Evolutionary conservation across 2,797 vertebrate genomes (phyloP).

Genomic region (Pangasius sanitwongsei): DNA sequence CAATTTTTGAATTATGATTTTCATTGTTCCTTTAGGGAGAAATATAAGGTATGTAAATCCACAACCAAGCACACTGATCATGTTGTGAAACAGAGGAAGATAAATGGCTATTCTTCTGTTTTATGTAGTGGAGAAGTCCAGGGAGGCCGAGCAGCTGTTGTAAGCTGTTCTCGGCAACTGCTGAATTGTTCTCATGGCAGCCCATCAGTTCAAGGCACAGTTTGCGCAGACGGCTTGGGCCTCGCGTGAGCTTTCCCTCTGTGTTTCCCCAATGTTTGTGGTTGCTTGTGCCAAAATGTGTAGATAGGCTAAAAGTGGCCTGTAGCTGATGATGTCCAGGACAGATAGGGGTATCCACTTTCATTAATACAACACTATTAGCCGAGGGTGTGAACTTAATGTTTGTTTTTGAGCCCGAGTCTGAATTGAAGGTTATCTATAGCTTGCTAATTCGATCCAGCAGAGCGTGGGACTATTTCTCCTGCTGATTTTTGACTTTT

Average conservation of each 20-base stretch:
- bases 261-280: slow-evolving; percentile 63
- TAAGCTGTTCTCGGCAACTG: slow-evolving; percentile 53
- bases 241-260: slow-evolving; percentile 65
- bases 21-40: neutral
- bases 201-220: slow-evolving; percentile 61
- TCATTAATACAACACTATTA: slow-evolving; percentile 69
- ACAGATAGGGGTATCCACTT: slow-evolving; percentile 70
- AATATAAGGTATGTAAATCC: neutral
- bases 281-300: slow-evolving; percentile 66
- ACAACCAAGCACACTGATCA: slow-evolving; percentile 25
- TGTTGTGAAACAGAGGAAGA: slow-evolving; percentile 33
- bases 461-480: slow-evolving; percentile 60
- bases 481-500: slow-evolving; percentile 77
- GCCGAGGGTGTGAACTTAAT: slow-evolving; percentile 73
- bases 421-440: slow-evolving; percentile 76
- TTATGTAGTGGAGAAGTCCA: slow-evolving; percentile 53
- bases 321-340: slow-evolving; percentile 69
- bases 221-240: slow-evolving; percentile 61
- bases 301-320: slow-evolving; percentile 68
- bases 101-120: slow-evolving; percentile 31
- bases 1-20: neutral
- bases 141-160: slow-evolving; percentile 49
- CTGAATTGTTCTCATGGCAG: slow-evolving; percentile 67
- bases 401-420: slow-evolving; percentile 65
- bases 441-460: slow-evolving; percentile 76